Evolutionary conservation across 2,888 invertebrate species (phyloP), one percentile per base, ranked within the genome.

Genomic region (Synergus japonicus): DNA sequence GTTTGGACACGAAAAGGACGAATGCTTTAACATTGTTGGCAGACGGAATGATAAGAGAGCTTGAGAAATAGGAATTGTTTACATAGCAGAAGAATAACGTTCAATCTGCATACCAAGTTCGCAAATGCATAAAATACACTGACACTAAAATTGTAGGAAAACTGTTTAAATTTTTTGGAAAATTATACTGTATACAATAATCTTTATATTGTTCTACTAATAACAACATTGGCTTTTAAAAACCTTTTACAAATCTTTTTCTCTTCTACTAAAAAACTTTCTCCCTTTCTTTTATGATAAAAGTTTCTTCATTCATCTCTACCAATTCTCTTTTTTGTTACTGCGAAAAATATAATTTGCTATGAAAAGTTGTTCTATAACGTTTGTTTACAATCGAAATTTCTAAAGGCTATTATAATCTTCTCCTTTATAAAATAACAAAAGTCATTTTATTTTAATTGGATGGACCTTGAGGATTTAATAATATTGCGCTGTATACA

Each of bases 291-390:
- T 54, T n/a, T 54, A n/a, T n/a, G n/a, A n/a, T n/a, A 0, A 54
- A 54, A 54, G 54, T 54, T n/a, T n/a, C 54, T 54, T n/a, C n/a
- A n/a, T 54, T 54, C 8, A n/a, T 54, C n/a, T 54, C n/a, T 54
- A n/a, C 54, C n/a, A 54, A 54, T 54, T 54, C 8, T 54, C n/a
- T 54, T n/a, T 54, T 8, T 8, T n/a, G 54, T 54, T n/a, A 54
- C 54, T 54, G n/a, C 15, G 9, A 49, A 43, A 54, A 54, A 54
- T 54, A 2, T n/a, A 54, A 54, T n/a, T 54, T 54, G n/a, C 54
- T n/a, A 54, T 54, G n/a, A 54, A n/a, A 8, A 54, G 54, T n/a
- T 54, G 9, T n/a, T 54, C 8, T n/a, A 54, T 54, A n/a, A 54
- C 8, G 8, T 54, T 54, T n/a, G 7, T n/a, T 54, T n/a, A 8